A percentile compares a stretch with the other conserved stretches of the same genome.
phyloP scores from a whole-genome alignment of 2,113 vertebrate genomes.

The Mirza zaza region DNA sequence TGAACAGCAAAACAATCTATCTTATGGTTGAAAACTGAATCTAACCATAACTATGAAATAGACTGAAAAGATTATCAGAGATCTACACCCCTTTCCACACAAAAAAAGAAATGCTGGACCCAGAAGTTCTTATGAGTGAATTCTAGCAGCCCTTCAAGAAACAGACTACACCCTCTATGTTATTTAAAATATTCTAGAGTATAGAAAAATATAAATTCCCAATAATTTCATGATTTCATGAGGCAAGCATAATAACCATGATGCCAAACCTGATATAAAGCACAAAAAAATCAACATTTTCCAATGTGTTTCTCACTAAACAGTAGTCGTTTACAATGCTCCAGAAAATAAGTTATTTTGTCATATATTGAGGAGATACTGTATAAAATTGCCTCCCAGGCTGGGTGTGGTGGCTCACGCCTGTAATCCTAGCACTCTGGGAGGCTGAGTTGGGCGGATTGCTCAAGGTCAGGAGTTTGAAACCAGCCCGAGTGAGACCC shows the following conservation, averaged over 20 bases:
- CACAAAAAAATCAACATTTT: not conserved
- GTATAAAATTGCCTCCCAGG: not conserved
- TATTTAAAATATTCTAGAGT: not conserved
- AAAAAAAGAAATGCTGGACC: not conserved
- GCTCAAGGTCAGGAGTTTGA: too few relatives aligned
- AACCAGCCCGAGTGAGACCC: too few relatives aligned
- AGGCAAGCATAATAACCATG: not conserved
- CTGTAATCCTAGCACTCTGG: too few relatives aligned
- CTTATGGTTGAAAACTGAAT: not conserved
- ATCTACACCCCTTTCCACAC: not conserved
- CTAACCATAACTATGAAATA: not conserved
- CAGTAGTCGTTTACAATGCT: not conserved
- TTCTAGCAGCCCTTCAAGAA: not conserved
- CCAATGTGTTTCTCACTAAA: not conserved
- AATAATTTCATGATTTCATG: not conserved
- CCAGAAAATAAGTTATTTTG: not conserved
- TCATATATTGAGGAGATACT: not conserved
- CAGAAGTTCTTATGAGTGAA: not conserved
- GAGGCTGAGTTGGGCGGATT: too few relatives aligned
- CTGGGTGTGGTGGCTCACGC: too few relatives aligned
- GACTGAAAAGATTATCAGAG: not conserved
- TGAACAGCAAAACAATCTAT: not conserved
- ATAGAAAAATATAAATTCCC: not conserved
- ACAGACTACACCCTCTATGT: not conserved
- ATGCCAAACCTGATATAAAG: not conserved